Conservation (phyloP, 92 coral and sea anemone species). For the Scolanthus callimorphus region DNA sequence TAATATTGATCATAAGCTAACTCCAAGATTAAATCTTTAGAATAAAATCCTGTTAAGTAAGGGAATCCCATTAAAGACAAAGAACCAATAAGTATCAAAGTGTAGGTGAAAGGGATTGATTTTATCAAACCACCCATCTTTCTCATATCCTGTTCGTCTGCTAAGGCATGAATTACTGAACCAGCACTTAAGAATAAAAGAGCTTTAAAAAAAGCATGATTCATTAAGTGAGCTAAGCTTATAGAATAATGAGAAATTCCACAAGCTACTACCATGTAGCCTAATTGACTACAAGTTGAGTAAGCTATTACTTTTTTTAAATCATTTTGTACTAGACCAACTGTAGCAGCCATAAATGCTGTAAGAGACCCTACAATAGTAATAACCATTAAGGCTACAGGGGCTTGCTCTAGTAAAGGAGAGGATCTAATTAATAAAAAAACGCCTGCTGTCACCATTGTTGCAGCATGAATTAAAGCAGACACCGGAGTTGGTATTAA, state of each 20-base stretch:
- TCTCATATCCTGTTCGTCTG: constrained; percentile 74
- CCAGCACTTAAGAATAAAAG: constrained; percentile 77
- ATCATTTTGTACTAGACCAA: constrained; percentile 75
- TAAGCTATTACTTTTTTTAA: constrained; percentile 83
- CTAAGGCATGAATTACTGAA: constrained; percentile 67
- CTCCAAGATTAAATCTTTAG: constrained; percentile 77
- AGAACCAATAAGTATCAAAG: constrained; percentile 63
- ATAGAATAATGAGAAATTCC: constrained; percentile 58
- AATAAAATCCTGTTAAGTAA: constrained; percentile 78
- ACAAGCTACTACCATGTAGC: constrained; percentile 83
- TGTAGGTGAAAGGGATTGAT: constrained; percentile 60
- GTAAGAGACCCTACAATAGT: constrained; percentile 70
- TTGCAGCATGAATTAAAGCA: constrained; percentile 74
- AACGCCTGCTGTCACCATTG: constrained; percentile 80
- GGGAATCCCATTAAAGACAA: constrained; percentile 77
- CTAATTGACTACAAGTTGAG: constrained; percentile 90
- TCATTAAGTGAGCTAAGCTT: constrained; percentile 59
- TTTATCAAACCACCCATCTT: constrained; percentile 68
- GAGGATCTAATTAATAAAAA: constrained; percentile 66
- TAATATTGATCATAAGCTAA: constrained; percentile 65
- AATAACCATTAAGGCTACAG: constrained; percentile 55
- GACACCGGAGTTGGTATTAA: constrained; percentile 75
- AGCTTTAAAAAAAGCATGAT: constrained; percentile 81
- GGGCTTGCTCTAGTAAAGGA: constrained; percentile 66
- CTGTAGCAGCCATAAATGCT: constrained; percentile 70